These are phyloP conservation scores for Drosophila pegasa DNA, from an alignment of 2,888 invertebrate species.

Conservation along the genomic window DNA sequence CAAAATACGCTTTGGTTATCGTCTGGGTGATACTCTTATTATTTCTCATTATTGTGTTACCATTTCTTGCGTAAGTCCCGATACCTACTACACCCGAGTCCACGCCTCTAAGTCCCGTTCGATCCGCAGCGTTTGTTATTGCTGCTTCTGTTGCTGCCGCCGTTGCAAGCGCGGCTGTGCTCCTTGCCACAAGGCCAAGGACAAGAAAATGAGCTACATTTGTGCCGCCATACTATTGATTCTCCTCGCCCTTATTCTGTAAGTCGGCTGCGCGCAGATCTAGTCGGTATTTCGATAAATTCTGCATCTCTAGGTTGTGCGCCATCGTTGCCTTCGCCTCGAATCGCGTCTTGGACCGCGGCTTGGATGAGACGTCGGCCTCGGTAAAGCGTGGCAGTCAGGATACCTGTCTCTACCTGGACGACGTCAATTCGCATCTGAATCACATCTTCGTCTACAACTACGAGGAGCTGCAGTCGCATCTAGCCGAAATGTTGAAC, in stretches of 20 bases:
- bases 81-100: too few species aligned
- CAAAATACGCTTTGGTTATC: conserved; percentile 86
- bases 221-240: conserved; percentile 88
- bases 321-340: conserved; percentile 95
- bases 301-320: conserved; percentile 89
- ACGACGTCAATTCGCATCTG: conserved; percentile 89
- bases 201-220: conserved; percentile 87
- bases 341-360: conserved; percentile 92
- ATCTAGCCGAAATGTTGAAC: conserved; percentile 88
- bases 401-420: conserved; percentile 90
- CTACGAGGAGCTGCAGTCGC: conserved; percentile 89
- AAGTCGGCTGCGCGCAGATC: conserved; percentile 44
- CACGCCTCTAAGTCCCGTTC: background rate
- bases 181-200: conserved; percentile 93
- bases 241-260: conserved; percentile 92
- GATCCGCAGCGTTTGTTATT: conserved; percentile 72
- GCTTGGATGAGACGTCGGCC: conserved; percentile 87
- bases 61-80: conserved; percentile 89
- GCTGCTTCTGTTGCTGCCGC: conserved; percentile 94
- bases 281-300: background rate
- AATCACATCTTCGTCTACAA: conserved; percentile 89
- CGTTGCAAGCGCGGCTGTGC: conserved; percentile 91
- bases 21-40: conserved; percentile 87
- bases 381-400: conserved; percentile 87
- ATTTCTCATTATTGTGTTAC: conserved; percentile 90